Evolutionary conservation across 2,113 vertebrate genomes (phyloP), one percentile per base, ranked within the genome.

Genomic region (Hippoglossus stenolepis): DNA sequence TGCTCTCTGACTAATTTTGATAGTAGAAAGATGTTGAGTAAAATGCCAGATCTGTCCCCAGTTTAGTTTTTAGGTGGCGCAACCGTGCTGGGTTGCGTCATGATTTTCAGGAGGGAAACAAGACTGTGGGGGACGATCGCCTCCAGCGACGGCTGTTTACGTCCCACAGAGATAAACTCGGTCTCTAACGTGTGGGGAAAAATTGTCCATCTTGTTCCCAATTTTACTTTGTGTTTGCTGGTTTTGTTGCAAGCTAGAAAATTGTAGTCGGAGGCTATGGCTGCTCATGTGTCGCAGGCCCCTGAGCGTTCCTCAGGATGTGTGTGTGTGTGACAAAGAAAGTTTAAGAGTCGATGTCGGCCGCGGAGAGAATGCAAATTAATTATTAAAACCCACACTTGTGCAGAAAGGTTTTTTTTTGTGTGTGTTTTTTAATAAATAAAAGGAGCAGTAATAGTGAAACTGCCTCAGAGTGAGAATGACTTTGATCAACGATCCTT

Each of bases 1-100:
- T 80, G 56, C 80, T 80, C 82, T 92, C 84, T 93, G 92, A 93
- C 90, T 92, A 92, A 93, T 93, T 91, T 65, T 81, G 79, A 85
- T 84, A 80, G 74, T 77, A 83, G 77, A 65, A 68, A 89, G 73
- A 87, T 63, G 77, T 65, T 0, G 53, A 57, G 72, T 82, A 77
- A 91, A 51, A 9, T 17, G 77, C 73, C 11, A 17, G 35, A 24
- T 78, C 7, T 1, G n/a, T 69, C 57, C 76, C 49, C 5, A 23
- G 26, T 80, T 65, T 79, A 71, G 77, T 9, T 35, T 3, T 86
- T 73, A 51, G 77, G 65, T 14, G 64, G 47, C 56, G 11, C 40
- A 53, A 65, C 83, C 76, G 68, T 77, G 65, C 54, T 38, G 35
- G 40, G 70, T 86, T 60, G 56, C 79, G 76, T 90, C 77, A 82